phyloP scores from a whole-genome alignment of 2,888 invertebrate genomes.

The Tiliacea aurago region DNA sequence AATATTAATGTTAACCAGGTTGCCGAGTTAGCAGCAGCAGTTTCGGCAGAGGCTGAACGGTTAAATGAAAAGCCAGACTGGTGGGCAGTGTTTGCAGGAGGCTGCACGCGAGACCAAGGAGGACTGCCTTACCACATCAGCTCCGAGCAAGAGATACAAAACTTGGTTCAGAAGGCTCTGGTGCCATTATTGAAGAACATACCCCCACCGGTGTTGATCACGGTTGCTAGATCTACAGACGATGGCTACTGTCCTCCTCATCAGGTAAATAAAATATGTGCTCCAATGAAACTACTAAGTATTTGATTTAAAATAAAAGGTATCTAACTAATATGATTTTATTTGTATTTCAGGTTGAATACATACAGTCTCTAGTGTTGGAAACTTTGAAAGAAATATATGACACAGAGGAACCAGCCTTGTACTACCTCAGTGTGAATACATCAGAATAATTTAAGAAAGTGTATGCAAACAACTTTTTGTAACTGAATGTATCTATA shows the following conservation, averaged over 20 bases:
- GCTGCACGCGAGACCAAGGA: conserved; percentile 96
- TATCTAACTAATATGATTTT: neutral
- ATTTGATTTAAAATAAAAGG: neutral
- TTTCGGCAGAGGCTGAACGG: conserved; percentile 89
- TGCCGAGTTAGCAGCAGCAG: conserved; percentile 84
- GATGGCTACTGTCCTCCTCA: conserved; percentile 97
- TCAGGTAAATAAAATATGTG: conserved; percentile 82
- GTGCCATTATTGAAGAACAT: conserved; percentile 90
- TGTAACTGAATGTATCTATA: neutral
- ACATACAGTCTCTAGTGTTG: conserved; percentile 93
- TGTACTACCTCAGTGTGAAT: conserved; percentile 84
- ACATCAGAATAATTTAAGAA: conserved; percentile 53
- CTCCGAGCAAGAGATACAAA: conserved; percentile 91
- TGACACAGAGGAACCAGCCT: conserved; percentile 86
- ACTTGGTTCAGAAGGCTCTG: conserved; percentile 91
- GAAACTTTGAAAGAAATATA: conserved; percentile 89
- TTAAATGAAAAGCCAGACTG: conserved; percentile 93
- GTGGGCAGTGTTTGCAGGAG: conserved; percentile 95
- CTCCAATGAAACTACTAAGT: neutral
- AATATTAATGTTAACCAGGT: conserved; percentile 74
- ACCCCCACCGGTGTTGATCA: conserved; percentile 92
- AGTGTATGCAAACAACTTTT: neutral
- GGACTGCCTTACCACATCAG: conserved; percentile 96
- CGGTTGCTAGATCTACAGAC: conserved; percentile 95
- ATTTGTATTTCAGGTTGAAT: conserved; percentile 91